Evolutionary conservation across 92 coral and sea anemone genomes (phyloP), one percentile per base, ranked within the genome.

Genomic region (Epizoanthus rinbou): DNA sequence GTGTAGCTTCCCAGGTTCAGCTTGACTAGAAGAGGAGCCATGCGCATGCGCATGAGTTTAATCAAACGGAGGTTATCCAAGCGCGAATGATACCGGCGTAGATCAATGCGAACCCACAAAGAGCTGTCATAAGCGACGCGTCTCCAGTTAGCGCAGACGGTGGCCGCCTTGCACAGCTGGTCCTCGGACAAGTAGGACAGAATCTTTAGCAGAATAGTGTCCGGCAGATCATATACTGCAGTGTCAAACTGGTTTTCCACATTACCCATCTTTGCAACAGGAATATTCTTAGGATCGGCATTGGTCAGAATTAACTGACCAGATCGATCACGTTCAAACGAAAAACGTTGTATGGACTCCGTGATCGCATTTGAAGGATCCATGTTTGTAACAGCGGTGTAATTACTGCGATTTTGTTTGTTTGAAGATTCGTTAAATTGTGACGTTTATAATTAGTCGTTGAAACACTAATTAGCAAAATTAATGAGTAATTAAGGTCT

Each of bases 61-160:
- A 90, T 84, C n/a, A 96, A 91, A 23, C 90, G 82, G 24, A 86
- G n/a, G 75, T 94, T 97, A 56, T 91, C 89, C 69, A 96, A 60
- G n/a, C 56, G 80, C 15, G 88, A 85, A 39, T 88, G 91, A 66
- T 89, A 93, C 10, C 86, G 90, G 25, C 92, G 91, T 25, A 96
- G 79, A 79, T 91, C 94, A 3, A 94, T 93, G 5, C 80, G 71
- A 72, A 78, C 80, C 99, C 99, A 96, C 73, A 93, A 74, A 6
- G 93, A 85, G 70, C 98, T 90, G 90, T 96, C 99, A 69, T 91
- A 86, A 2, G 99, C 93, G 8, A 96, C 85, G 8, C 89, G 88
- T n/a, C 90, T 76, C 98, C 98, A 94, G 24, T 81, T 87, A 15
- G 79, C 56, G 76, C 98, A 91, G n/a, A 89, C 94, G 22, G 90